Evolutionary conservation across 2,113 vertebrate genomes (phyloP), one percentile per base, ranked within the genome.

Genomic region (Saguinus imperator): DNA sequence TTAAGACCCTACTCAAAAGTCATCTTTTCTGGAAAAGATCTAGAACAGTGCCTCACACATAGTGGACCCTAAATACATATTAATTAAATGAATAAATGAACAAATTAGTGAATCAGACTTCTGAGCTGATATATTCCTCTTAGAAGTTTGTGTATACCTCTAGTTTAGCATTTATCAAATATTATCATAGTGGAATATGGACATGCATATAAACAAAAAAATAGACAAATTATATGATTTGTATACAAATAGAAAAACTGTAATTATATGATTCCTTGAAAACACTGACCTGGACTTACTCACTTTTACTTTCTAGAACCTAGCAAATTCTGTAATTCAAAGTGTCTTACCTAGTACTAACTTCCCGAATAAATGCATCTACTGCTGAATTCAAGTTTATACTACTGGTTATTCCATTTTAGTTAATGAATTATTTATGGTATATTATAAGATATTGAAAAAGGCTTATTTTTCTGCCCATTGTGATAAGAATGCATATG

Each of bases 131-230:
- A 61, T 45, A 37, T 76, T 89, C 10, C 18, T 87, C 25, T 37
- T 8, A 55, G 29, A 93, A 88, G 40, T 66, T 85, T 80, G 21
- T 68, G 8, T 68, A 40, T 87, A 32, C 12, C 29, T 90, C 32
- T 77, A 90, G 50, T 64, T 94, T 66, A 79, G 52, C 61, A 93
- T 84, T 32, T 40, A 72, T 93, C 20, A 90, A 82, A 90, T 89
- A 72, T 85, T 58, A 66, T 35, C 75, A 70, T 45, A 45, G 43
- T 77, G 37, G 27, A 87, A 52, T 73, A 37, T 55, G 73, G 48
- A 50, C 37, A 52, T 43, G 32, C 25, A 32, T 70, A 80, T 32
- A 90, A 70, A 91, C 57, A 20, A 32, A 43, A 10, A 35, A 35
- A 68, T 68, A 68, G 66, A 35, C 16, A 4, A 64, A 29, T 64